Conservation (phyloP, 2,113 vertebrate species). For the Lichenostomus cassidix region DNA sequence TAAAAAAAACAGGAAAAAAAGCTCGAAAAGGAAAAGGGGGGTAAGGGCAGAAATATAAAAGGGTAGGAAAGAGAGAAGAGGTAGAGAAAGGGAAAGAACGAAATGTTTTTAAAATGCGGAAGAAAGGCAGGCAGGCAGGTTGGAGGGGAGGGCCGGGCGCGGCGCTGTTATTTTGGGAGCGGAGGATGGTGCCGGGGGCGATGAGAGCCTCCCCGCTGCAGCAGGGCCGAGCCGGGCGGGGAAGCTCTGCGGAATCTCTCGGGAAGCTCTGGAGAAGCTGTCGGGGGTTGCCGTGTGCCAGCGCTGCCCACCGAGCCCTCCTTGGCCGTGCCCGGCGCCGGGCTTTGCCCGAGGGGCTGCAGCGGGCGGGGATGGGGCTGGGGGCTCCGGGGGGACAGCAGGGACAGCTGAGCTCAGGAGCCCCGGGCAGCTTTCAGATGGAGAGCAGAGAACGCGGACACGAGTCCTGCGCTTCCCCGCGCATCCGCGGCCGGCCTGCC, state of each 20-base stretch:
- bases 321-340: background rate
- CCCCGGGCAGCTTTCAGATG: background rate
- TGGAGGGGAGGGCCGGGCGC: background rate
- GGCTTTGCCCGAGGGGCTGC: background rate
- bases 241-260: background rate
- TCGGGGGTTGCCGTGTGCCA: too few relatives aligned
- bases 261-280: background rate
- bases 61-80: too few relatives aligned
- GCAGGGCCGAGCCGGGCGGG: background rate
- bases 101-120: background rate
- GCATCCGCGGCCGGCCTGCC: background rate
- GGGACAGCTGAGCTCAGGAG: fast-evolving
- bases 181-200: background rate
- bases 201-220: background rate
- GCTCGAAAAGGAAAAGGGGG: background rate
- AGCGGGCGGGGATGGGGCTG: too few relatives aligned
- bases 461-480: background rate
- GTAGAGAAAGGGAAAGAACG: background rate
- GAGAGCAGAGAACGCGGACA: fast-evolving
- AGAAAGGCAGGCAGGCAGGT: background rate
- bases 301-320: background rate
- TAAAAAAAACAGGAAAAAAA: too few relatives aligned
- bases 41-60: background rate
- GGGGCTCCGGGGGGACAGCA: too few relatives aligned
- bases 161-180: background rate